Percentiles rank a stretch among this genome's conserved stretches.
phyloP scores from a whole-genome alignment of 2,113 vertebrate species.

The Todiramphus saurophagus region DNA sequence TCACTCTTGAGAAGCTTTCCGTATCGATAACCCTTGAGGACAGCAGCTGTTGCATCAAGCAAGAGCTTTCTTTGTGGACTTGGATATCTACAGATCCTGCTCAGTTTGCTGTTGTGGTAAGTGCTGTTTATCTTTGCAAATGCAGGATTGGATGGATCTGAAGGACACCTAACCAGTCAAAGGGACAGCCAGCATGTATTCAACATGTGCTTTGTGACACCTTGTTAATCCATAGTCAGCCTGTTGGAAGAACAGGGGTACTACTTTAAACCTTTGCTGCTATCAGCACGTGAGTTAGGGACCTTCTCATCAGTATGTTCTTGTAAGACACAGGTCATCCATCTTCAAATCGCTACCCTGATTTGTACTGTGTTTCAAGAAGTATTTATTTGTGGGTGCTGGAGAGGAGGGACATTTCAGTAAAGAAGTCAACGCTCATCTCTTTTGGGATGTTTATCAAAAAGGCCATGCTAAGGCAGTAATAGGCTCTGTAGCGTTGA shows the following conservation, averaged over 20 bases:
- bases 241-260: accelerated
- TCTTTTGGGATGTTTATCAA: background rate
- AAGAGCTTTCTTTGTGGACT: background rate
- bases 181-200: background rate
- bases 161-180: background rate
- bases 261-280: background rate
- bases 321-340: background rate
- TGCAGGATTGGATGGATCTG: background rate
- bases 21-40: background rate
- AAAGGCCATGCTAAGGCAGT: background rate
- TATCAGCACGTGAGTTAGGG: background rate
- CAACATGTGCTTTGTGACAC: background rate
- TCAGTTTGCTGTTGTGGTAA: background rate
- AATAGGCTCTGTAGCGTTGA: background rate
- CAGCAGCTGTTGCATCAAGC: background rate
- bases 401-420: background rate
- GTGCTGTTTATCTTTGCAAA: background rate
- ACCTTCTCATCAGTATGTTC: background rate
- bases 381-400: background rate
- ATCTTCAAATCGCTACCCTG: background rate
- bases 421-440: background rate
- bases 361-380: background rate
- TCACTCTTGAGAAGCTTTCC: background rate
- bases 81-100: background rate
- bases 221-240: background rate